Percentiles rank a stretch among this genome's conserved stretches.
Evolutionary conservation across 1,140 invertebrate genomes (phyloP).

Genomic region (Globodera ellingtonae): DNA sequence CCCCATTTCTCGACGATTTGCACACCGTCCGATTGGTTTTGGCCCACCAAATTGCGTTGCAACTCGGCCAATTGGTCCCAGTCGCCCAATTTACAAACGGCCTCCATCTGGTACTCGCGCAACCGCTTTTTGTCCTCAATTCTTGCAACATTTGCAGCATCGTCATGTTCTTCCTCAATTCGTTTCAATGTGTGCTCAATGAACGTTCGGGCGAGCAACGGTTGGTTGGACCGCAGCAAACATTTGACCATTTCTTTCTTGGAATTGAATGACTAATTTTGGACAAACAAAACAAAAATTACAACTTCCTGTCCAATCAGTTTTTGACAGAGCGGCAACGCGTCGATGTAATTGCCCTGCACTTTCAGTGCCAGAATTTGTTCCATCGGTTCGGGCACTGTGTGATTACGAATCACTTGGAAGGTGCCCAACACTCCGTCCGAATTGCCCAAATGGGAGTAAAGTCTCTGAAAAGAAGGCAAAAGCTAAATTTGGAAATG

Average conservation of each 20-base stretch:
- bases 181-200: not conserved
- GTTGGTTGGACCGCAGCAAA: not conserved
- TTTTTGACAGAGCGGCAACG: not conserved
- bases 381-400: not conserved
- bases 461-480: not conserved
- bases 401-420: not conserved
- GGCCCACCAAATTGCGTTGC: not conserved
- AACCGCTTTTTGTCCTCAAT: not conserved
- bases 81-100: not conserved
- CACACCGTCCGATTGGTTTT: not conserved
- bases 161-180: not conserved
- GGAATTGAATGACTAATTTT: not conserved
- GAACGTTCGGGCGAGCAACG: not conserved
- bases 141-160: too few species aligned
- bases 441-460: not conserved
- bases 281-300: not conserved
- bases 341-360: not conserved
- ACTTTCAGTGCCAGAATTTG: conserved; percentile 3
- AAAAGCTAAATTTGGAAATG: not conserved
- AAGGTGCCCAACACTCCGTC: not conserved
- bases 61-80: not conserved
- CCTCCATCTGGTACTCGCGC: not conserved
- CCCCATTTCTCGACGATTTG: not conserved
- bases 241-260: not conserved
- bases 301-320: not conserved